A percentile compares a stretch with the other conserved stretches of the same genome.
Conservation (phyloP, 2,797 vertebrate species). For the Pogoniulus pusillus region DNA sequence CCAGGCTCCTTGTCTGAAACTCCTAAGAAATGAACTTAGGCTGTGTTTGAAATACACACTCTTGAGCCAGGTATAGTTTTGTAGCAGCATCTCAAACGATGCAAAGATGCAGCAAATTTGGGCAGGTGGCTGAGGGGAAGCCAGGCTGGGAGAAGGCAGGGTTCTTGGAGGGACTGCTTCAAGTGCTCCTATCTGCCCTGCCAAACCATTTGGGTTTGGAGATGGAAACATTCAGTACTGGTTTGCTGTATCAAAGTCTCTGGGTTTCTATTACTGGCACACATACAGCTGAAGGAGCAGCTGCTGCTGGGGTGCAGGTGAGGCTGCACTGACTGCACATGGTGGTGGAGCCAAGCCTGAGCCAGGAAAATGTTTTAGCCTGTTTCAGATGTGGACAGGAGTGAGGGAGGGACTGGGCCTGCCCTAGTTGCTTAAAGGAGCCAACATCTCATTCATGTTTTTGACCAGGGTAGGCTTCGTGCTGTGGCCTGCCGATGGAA, state of each 20-base stretch:
- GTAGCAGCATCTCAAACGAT: no score
- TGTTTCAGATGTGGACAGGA: rapidly evolving
- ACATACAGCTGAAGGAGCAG: rapidly evolving
- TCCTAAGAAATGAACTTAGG: no score
- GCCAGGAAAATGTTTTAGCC: neutral
- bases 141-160: no score
- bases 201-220: neutral
- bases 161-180: neutral
- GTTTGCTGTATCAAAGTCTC: neutral
- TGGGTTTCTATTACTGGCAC: neutral
- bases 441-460: rapidly evolving
- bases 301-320: no score
- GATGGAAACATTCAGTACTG: neutral
- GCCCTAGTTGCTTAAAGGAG: no score
- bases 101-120: no score
- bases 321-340: rapidly evolving
- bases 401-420: neutral
- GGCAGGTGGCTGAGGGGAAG: no score
- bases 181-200: rapidly evolving
- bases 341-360: rapidly evolving
- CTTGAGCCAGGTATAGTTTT: no score
- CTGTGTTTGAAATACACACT: no score
- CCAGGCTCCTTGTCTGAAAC: no score
- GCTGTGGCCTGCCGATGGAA: neutral
- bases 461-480: neutral